Evolutionary conservation across 2,797 vertebrate species (phyloP).

Genomic region (Poeciliopsis paucimaculata): DNA sequence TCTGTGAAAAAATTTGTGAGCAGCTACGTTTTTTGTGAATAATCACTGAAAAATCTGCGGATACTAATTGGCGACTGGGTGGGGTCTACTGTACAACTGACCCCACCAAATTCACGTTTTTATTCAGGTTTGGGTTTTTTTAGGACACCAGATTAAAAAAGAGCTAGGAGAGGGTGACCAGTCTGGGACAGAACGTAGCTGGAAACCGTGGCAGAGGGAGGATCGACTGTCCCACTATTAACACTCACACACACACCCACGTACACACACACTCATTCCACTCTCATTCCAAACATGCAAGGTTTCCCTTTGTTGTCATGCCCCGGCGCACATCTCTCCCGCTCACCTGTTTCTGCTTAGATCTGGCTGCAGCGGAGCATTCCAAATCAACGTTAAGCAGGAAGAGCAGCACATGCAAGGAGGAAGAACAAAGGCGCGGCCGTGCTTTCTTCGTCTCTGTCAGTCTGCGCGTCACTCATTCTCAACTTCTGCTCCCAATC

Average conservation of each 20-base stretch:
- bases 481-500: constrained; percentile 29
- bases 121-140: background rate
- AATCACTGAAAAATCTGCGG: too few relatives aligned
- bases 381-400: constrained; percentile 65
- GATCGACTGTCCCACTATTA: background rate
- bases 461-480: constrained; percentile 17
- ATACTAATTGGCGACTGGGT: too few relatives aligned
- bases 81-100: too few relatives aligned
- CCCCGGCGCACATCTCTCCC: constrained; percentile 36
- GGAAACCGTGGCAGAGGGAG: constrained; percentile 37
- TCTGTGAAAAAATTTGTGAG: too few relatives aligned
- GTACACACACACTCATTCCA: constrained; percentile 8
- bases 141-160: background rate
- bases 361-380: constrained; percentile 42
- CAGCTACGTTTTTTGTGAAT: too few relatives aligned
- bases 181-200: constrained; percentile 50
- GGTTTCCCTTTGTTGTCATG: constrained; percentile 49
- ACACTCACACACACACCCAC: background rate
- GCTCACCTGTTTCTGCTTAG: constrained; percentile 77
- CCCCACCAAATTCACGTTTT: background rate
- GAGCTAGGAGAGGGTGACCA: constrained; percentile 31
- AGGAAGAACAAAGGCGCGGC: constrained; percentile 26
- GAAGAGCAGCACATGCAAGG: constrained; percentile 56
- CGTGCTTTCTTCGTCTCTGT: constrained; percentile 24
- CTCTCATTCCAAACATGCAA: constrained; percentile 10